Evolutionary conservation across 2,113 vertebrate genomes (phyloP), one percentile per base, ranked within the genome.

Genomic region (Holacanthus passer): DNA sequence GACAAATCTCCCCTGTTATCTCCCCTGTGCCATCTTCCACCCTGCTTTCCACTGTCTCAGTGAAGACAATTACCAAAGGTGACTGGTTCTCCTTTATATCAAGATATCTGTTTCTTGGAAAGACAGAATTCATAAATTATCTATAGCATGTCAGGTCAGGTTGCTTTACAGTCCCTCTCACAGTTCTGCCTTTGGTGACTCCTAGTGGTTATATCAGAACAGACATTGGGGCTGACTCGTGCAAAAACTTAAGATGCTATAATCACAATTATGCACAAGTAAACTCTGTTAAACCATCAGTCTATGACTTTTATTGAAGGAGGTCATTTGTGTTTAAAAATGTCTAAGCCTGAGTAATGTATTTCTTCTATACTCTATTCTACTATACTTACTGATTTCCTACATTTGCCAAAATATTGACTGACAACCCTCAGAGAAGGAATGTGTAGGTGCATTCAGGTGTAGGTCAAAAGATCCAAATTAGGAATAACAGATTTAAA

Each of bases 361-460:
- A 62, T 50, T 60, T 32, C 52, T 60, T 27, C 45, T 32, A 12
- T 4, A 31, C 19, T 70, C 50, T n/a, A n/a, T n/a, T n/a, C n/a
- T n/a, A n/a, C n/a, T n/a, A n/a, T n/a, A n/a, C n/a, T 53, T 66
- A 66, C 41, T 80, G 29, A 63, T 52, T 78, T n/a, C 45, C 64
- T 55, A 29, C 37, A 37, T 66, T 59, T 63, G 12, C 41, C 12
- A 70, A 45, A 62, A 62, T 35, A 24, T 9, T 68, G 24, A 58
- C 14, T 22, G 31, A 24, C 27, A 43, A 43, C 19, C 11, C 39
- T 10, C 32, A 35, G 14, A 76, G 55, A 24, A 24, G 7, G 55
- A 77, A 50, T 17, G 1, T 56, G 37, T 37, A 37, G 37, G 24
- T 66, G 27, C 24, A 55, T 31, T 62, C 47, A 76, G 20, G 20